Evolutionary conservation across 2,797 vertebrate species (phyloP).

Genomic region (Ctenopoma kingsleyae): DNA sequence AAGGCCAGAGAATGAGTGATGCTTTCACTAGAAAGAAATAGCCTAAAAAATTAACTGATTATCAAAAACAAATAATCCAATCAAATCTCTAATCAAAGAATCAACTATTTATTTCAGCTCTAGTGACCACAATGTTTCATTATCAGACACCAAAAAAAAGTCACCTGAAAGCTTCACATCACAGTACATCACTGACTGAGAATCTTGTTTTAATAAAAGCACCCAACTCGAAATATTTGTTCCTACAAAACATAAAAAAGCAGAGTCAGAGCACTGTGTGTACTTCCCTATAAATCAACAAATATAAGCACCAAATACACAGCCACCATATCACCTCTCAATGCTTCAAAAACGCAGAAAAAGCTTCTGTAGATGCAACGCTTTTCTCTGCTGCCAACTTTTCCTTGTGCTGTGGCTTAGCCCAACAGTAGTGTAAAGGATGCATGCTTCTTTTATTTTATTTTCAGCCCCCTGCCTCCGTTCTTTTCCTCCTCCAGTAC

Average conservation of each 20-base stretch:
- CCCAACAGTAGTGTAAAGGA: conserved; percentile 72
- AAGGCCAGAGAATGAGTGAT: neutral
- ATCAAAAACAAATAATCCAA: neutral
- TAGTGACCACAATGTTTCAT: conserved; percentile 16
- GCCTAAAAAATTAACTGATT: neutral
- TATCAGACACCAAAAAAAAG: conserved; percentile 2
- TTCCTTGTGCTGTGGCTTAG: conserved; percentile 68
- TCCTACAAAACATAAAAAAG: conserved; percentile 39
- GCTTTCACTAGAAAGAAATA: neutral
- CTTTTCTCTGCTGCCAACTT: conserved; percentile 73
- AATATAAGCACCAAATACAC: conserved; percentile 58
- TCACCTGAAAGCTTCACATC: conserved; percentile 12
- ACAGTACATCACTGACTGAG: conserved; percentile 2
- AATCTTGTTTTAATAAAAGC: conserved; percentile 24
- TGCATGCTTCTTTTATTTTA: conserved; percentile 79
- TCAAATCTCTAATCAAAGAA: conserved; percentile 2
- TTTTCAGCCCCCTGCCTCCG: conserved; percentile 69
- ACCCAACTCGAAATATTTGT: conserved; percentile 46
- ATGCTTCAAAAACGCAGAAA: conserved; percentile 60
- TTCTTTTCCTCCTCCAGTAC: conserved; percentile 73
- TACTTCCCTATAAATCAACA: conserved; percentile 51
- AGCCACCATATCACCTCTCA: conserved; percentile 53
- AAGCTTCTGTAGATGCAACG: conserved; percentile 60
- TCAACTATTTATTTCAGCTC: conserved; percentile 11
- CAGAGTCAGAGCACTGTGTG: conserved; percentile 25